phyloP scores from a whole-genome alignment of 2,113 vertebrate species.

The Rutilus rutilus region DNA sequence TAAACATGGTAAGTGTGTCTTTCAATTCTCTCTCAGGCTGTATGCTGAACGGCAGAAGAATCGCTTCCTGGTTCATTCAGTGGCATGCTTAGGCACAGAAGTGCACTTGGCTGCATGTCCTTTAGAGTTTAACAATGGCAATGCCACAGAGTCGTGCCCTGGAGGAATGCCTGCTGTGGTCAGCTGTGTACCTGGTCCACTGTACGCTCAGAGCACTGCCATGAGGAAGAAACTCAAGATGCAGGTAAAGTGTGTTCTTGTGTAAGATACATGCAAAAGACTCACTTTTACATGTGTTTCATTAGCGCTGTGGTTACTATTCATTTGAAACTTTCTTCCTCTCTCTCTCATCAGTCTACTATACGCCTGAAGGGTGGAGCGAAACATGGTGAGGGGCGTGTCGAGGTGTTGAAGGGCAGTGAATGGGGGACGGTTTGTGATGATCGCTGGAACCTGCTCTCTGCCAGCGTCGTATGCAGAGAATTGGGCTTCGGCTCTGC shows the following conservation, averaged over 20 bases:
- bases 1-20: background rate
- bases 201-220: constrained; percentile 69
- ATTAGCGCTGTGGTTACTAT: too few species aligned
- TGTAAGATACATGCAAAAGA: too few species aligned
- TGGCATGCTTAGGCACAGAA: constrained; percentile 87
- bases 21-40: constrained; percentile 73
- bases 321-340: background rate
- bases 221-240: constrained; percentile 81
- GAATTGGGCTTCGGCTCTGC: constrained; percentile 95
- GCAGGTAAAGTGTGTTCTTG: constrained; percentile 63
- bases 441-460: constrained; percentile 89
- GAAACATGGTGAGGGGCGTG: constrained; percentile 85
- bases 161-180: constrained; percentile 83
- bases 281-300: too few species aligned
- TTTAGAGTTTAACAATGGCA: constrained; percentile 84
- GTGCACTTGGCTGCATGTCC: constrained; percentile 90
- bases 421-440: constrained; percentile 95
- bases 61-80: constrained; percentile 84
- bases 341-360: constrained; percentile 67
- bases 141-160: constrained; percentile 75
- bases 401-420: constrained; percentile 87
- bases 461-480: constrained; percentile 93
- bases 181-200: constrained; percentile 87
- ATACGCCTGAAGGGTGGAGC: constrained; percentile 90
- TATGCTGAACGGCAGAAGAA: constrained; percentile 84